A percentile compares a stretch with the other conserved stretches of the same genome.
These are phyloP conservation scores for Anthophora plumipes DNA, from an alignment of 2,888 invertebrate species.

Conservation along the genomic window DNA sequence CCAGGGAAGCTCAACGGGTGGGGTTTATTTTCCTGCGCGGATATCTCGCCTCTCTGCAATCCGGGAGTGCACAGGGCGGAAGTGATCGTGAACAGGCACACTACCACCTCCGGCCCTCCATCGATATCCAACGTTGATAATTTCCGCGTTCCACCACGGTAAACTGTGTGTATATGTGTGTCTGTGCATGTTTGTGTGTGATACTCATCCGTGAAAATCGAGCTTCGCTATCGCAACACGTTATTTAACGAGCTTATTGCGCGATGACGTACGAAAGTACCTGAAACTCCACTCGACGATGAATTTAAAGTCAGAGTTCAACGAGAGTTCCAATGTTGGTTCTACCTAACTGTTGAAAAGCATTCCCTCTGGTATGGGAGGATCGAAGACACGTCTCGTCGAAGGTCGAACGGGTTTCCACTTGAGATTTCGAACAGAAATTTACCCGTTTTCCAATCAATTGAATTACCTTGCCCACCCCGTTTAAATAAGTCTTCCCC, in stretches of 20 bases:
- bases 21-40: slow-evolving; percentile 42
- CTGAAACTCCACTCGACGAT: neutral
- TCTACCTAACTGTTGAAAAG: neutral
- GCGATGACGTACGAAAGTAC: slow-evolving; percentile 12
- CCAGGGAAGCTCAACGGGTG: slow-evolving; percentile 6
- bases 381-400: neutral
- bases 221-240: slow-evolving; percentile 8
- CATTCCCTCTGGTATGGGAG: neutral
- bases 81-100: slow-evolving; percentile 33
- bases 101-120: slow-evolving; percentile 30
- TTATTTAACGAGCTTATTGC: slow-evolving; percentile 36
- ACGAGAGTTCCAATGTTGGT: neutral
- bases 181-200: too few relatives aligned
- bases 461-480: too few relatives aligned
- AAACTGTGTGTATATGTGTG: too few relatives aligned
- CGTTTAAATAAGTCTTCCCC: neutral
- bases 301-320: slow-evolving; percentile 19
- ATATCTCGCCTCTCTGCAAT: slow-evolving; percentile 26
- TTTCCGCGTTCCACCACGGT: slow-evolving; percentile 34
- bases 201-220: slow-evolving; percentile 27
- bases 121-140: slow-evolving; percentile 50
- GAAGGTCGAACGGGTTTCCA: slow-evolving; percentile 4
- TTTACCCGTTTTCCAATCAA: neutral
- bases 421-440: neutral
- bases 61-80: slow-evolving; percentile 31